Evolutionary conservation across 2,888 invertebrate genomes (phyloP), one percentile per base, ranked within the genome.

Genomic region (Allacma fusca): DNA sequence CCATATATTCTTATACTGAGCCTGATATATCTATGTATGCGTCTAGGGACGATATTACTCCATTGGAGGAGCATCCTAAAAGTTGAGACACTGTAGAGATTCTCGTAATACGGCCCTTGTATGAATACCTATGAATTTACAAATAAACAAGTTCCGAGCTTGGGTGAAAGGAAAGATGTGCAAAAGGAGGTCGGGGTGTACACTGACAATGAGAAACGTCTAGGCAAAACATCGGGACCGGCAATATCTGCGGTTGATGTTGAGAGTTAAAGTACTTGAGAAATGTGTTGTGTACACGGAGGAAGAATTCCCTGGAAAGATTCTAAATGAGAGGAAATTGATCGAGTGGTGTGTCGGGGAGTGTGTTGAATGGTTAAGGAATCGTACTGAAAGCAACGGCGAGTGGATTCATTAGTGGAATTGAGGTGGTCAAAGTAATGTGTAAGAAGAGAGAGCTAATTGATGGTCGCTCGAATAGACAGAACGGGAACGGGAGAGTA

Each of bases 271-370:
- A 50, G 50, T 50, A 50, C 50, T 50, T 50, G 50, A 50, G 50
- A 50, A 50, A 50, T 50, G 50, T 50, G 50, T 50, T 19, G 50
- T 9, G 50, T 16, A 50, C 50, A 50, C 50, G 77, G 75, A 77
- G 29, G 28, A 65, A 65, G 65, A 65, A 65, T 65, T 28, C 65
- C 65, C 65, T 5, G 65, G 65, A 65, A 65, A 65, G 65, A 65
- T 65, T 65, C 65, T 78, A 79, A 80, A 80, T 79, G 81, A 80
- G 80, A 79, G 80, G 78, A 81, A 81, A 80, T 81, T 81, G 80
- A 81, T 81, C 79, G 81, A 81, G 81, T 81, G 78, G 79, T 79
- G 77, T 81, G 79, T 80, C 76, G 78, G 80, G 77, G 28, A 67
- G 65, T 64, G 75, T 50, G 50, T 50, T 50, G 9, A 50, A 50